Evolutionary conservation across 2,888 invertebrate genomes (phyloP).

Genomic region (Podabrus alpinus): DNA sequence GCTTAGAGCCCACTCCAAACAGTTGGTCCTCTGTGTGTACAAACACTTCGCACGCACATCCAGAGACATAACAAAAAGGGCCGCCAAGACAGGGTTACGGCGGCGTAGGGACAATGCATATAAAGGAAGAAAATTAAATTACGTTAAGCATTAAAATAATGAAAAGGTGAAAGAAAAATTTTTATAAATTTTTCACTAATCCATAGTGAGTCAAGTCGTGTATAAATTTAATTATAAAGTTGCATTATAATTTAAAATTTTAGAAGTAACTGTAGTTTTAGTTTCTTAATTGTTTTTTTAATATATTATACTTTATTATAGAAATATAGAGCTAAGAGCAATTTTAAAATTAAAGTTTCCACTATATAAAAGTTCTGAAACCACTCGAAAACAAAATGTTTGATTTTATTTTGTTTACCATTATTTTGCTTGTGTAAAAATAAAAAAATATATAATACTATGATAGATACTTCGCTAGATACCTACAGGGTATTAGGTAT

Average conservation of each 20-base stretch:
- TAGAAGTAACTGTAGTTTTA: neutral
- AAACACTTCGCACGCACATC: no score
- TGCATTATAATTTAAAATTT: neutral
- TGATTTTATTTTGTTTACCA: constrained; percentile 16
- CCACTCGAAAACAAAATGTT: constrained; percentile 8
- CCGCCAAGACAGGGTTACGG: no score
- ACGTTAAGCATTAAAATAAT: neutral
- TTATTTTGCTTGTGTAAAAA: constrained; percentile 22
- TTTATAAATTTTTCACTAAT: neutral
- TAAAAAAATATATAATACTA: constrained; percentile 37
- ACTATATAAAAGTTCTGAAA: constrained; percentile 4
- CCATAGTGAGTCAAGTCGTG: neutral
- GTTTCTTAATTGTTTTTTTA: neutral
- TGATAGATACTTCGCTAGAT: neutral
- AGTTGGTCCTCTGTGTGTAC: no score
- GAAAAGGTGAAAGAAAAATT: neutral
- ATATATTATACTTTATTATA: neutral
- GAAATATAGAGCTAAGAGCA: constrained; percentile 12
- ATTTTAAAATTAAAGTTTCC: constrained; percentile 19
- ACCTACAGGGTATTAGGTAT: constrained; percentile 7
- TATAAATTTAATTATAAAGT: neutral
- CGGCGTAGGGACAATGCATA: no score
- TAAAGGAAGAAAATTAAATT: no score
- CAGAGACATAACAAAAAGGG: no score
- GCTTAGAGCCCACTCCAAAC: no score